Evolutionary conservation across 2,797 vertebrate species (phyloP).

Genomic region (Fratercula arctica): DNA sequence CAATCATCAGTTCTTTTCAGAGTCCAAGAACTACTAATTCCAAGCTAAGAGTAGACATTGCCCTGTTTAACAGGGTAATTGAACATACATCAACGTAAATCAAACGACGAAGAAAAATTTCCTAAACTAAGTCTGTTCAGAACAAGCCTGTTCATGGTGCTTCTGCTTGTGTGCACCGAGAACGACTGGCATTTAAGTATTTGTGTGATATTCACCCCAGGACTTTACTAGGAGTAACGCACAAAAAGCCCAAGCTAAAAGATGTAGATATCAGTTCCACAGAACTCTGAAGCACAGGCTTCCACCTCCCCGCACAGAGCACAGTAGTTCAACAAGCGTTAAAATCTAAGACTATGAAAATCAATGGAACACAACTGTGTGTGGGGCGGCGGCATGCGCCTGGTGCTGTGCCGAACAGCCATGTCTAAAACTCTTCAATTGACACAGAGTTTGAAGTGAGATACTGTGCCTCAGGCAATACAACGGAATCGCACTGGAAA

Average conservation of each 20-base stretch:
- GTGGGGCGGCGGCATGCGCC: neutral
- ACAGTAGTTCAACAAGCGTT: neutral
- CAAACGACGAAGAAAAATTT: neutral
- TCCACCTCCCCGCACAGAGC: neutral
- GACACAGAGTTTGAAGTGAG: neutral
- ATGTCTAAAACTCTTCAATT: neutral
- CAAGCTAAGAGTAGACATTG: accelerated
- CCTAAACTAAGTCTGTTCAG: neutral
- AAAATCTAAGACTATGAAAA: neutral
- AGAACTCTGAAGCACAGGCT: neutral
- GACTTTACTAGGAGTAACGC: neutral
- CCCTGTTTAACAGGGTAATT: neutral
- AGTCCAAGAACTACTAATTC: neutral
- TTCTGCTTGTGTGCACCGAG: neutral
- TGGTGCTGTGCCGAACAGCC: neutral
- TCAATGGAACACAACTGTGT: neutral
- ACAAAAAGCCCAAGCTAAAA: neutral
- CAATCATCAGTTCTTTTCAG: neutral
- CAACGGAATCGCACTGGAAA: neutral
- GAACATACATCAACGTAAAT: neutral
- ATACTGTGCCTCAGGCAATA: neutral
- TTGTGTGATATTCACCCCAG: neutral
- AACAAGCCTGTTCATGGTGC: neutral
- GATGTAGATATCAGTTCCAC: neutral
- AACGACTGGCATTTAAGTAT: neutral